phyloP scores from a whole-genome alignment of 2,797 vertebrate genomes.

The Silurus lanzhouensis region DNA sequence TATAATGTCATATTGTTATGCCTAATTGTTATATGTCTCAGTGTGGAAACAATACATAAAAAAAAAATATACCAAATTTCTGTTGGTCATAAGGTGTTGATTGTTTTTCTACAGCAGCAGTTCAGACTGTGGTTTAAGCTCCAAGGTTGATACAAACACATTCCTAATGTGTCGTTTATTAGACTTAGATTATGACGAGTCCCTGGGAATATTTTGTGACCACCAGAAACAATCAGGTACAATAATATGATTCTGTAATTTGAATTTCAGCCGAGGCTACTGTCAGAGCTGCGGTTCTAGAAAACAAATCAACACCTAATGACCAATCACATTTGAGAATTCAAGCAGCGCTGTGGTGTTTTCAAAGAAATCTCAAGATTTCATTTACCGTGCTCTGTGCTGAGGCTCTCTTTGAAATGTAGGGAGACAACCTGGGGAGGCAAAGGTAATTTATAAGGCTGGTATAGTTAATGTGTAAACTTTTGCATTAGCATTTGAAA shows the following conservation, averaged over 20 bases:
- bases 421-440: background rate
- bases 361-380: conserved; percentile 29
- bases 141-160: background rate
- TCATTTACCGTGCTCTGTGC: conserved; percentile 20
- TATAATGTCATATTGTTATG: too few relatives aligned
- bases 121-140: background rate
- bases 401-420: background rate
- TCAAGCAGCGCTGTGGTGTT: background rate
- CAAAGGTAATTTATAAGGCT: conserved; percentile 15
- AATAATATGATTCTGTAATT: background rate
- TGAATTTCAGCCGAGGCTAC: background rate
- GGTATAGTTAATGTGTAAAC: conserved; percentile 23
- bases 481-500: conserved; percentile 25
- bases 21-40: too few relatives aligned
- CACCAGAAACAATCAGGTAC: conserved; percentile 10
- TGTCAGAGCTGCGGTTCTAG: background rate
- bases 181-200: background rate
- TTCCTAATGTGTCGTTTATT: background rate
- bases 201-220: background rate
- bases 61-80: too few relatives aligned
- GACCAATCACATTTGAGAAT: conserved; percentile 16
- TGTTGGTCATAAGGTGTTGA: background rate
- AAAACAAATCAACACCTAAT: background rate
- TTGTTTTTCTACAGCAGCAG: background rate
- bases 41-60: background rate